Evolutionary conservation across 2,888 invertebrate species (phyloP).

Genomic region (Phyllotreta striolata): DNA sequence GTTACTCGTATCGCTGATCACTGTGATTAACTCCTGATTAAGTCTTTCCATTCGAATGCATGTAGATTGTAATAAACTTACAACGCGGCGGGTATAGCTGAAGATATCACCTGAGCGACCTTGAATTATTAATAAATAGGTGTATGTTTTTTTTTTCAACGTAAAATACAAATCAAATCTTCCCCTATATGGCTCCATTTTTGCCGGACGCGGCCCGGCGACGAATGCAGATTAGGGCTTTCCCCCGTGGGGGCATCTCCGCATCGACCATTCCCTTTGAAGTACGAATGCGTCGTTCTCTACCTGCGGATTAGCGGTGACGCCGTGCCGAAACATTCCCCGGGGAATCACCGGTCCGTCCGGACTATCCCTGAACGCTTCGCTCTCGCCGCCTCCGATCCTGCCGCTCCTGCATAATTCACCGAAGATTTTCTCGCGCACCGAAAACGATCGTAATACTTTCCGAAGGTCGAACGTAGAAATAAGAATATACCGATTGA

Average conservation of each 20-base stretch:
- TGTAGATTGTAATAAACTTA: too few relatives aligned
- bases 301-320: conserved; percentile 52
- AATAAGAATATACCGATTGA: background rate
- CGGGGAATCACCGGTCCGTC: conserved; percentile 21
- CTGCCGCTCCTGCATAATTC: conserved; percentile 1
- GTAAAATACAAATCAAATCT: too few relatives aligned
- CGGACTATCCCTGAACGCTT: conserved; percentile 5
- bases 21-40: too few relatives aligned
- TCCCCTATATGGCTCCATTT: background rate
- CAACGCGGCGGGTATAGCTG: too few relatives aligned
- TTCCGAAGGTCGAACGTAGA: background rate
- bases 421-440: background rate
- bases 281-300: conserved; percentile 39
- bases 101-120: too few relatives aligned
- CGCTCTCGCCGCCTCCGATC: conserved; percentile 8
- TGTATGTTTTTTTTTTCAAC: too few relatives aligned
- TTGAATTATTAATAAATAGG: too few relatives aligned
- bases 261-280: conserved; percentile 49
- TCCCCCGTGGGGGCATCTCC: conserved; percentile 40
- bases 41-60: too few relatives aligned
- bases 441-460: background rate
- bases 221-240: conserved; percentile 47
- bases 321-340: conserved; percentile 45
- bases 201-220: conserved; percentile 6
- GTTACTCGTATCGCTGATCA: too few relatives aligned